Conservation (phyloP, 2,113 vertebrate genomes). For the Melanerpes aurifrons region DNA sequence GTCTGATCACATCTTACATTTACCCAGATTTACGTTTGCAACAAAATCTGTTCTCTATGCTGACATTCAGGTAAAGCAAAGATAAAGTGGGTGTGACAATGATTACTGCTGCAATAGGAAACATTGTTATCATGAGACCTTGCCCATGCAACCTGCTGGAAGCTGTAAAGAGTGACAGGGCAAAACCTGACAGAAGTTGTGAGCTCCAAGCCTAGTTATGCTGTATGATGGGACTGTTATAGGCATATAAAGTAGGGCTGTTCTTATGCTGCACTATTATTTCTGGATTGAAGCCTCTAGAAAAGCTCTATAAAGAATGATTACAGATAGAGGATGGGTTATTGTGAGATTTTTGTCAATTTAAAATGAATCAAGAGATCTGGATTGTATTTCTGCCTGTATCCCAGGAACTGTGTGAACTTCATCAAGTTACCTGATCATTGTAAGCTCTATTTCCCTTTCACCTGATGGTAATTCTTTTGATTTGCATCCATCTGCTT, state of each 20-base stretch:
- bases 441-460: not conserved
- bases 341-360: not conserved
- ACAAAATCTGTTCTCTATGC: not conserved
- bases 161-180: not conserved
- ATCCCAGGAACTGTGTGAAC: not conserved
- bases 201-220: not conserved
- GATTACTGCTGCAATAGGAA: constrained; percentile 1
- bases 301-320: not conserved
- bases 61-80: constrained; percentile 47
- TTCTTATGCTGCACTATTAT: not conserved
- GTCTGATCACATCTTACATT: constrained; percentile 40
- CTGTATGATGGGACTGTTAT: not conserved
- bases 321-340: not conserved
- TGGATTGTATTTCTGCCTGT: not conserved
- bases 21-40: constrained; percentile 30
- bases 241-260: not conserved
- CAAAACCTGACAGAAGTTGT: not conserved
- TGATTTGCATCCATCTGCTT: not conserved
- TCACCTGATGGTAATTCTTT: not conserved
- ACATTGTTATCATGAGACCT: not conserved
- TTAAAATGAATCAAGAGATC: not conserved
- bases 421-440: not conserved
- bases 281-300: not conserved
- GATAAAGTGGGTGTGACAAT: not conserved
- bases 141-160: constrained; percentile 12